phyloP scores from a whole-genome alignment of 2,113 vertebrate genomes.

The Vulpes lagopus region DNA sequence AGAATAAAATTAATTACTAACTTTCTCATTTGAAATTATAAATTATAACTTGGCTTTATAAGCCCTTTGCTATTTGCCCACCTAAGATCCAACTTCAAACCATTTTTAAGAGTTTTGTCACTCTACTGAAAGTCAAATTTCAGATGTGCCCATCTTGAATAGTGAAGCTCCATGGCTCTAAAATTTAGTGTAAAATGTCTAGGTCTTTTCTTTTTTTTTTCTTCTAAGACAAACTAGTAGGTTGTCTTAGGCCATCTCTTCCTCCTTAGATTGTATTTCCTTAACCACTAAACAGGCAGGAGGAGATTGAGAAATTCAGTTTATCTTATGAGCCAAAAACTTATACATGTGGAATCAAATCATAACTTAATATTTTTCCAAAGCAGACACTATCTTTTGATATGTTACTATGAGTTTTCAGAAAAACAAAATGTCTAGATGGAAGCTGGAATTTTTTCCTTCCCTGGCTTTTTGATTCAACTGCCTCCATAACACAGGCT shows the following conservation, averaged over 20 bases:
- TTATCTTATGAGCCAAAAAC: not conserved
- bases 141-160: not conserved
- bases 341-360: not conserved
- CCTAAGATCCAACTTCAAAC: not conserved
- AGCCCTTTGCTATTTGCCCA: not conserved
- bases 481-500: not conserved
- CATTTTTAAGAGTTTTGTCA: not conserved
- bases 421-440: not conserved
- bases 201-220: not conserved
- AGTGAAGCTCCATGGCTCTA: not conserved
- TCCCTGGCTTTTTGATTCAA: not conserved
- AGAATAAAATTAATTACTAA: not conserved
- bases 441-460: not conserved
- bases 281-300: not conserved
- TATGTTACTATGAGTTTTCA: not conserved
- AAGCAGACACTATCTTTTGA: not conserved
- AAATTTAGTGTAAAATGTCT: not conserved
- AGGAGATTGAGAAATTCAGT: not conserved
- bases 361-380: not conserved
- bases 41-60: not conserved
- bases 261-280: not conserved
- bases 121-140: not conserved
- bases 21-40: not conserved
- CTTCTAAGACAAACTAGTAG: not conserved
- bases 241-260: not conserved